These are phyloP conservation scores for Tridacna gigas DNA, from an alignment of 2,888 invertebrate genomes.

Conservation along the genomic window DNA sequence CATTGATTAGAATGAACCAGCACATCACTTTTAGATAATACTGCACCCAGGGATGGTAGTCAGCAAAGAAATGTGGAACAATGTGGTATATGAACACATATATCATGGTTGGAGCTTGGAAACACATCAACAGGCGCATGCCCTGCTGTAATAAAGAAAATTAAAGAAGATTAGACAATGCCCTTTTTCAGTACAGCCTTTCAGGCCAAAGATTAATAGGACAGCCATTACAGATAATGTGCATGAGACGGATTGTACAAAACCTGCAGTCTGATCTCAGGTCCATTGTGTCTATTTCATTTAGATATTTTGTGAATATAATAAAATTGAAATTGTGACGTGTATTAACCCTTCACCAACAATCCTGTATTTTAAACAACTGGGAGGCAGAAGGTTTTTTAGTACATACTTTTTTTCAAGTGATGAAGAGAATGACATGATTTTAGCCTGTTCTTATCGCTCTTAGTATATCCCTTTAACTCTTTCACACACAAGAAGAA, in stretches of 20 bases:
- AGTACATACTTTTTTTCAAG: too few species aligned
- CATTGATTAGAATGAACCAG: slow-evolving; percentile 67
- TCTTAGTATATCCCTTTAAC: too few species aligned
- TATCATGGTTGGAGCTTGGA: slow-evolving; percentile 71
- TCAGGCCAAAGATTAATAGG: too few species aligned
- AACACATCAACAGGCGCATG: slow-evolving; percentile 64
- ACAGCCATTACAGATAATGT: too few species aligned
- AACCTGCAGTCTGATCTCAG: too few species aligned
- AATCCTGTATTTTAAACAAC: neutral
- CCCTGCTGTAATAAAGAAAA: slow-evolving; percentile 44
- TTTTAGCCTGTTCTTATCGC: too few species aligned
- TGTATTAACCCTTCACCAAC: neutral
- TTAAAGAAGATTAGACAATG: neutral
- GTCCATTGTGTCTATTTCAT: too few species aligned
- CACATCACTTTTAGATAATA: slow-evolving; percentile 73
- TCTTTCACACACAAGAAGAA: too few species aligned
- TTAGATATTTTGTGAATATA: neutral
- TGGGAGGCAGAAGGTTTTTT: neutral
- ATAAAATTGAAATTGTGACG: neutral
- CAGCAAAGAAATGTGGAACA: slow-evolving; percentile 67
- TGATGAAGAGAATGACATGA: too few species aligned
- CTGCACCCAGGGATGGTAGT: slow-evolving; percentile 67
- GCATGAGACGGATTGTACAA: too few species aligned
- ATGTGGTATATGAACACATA: slow-evolving; percentile 69
- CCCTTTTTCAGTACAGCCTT: neutral